Percentiles rank a stretch among this genome's conserved stretches.
Evolutionary conservation across 2,113 vertebrate species (phyloP).

Genomic region (Oriolus oriolus): DNA sequence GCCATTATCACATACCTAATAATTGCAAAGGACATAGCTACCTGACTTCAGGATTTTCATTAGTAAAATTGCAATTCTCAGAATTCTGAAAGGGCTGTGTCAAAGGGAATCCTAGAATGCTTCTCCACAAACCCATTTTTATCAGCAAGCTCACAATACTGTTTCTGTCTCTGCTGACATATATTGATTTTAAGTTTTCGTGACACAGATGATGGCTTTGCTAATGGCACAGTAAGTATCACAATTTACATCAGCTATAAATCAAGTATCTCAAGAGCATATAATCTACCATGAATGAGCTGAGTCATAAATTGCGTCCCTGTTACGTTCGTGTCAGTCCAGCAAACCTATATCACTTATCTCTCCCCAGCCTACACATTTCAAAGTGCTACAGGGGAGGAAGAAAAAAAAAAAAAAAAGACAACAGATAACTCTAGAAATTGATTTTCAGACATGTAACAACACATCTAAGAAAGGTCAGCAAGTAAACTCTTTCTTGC

Average conservation of each 20-base stretch:
- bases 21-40: neutral
- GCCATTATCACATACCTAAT: neutral
- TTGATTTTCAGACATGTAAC: conserved; percentile 21
- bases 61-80: neutral
- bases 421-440: neutral
- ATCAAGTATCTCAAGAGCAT: conserved; percentile 1
- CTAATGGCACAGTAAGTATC: conserved; percentile 39
- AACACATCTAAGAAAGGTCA: conserved; percentile 27
- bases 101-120: neutral
- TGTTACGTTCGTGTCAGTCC: neutral
- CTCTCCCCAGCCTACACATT: neutral
- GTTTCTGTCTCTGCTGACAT: conserved; percentile 13
- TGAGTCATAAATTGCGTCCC: conserved; percentile 18
- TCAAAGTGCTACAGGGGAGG: neutral
- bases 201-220: conserved; percentile 15
- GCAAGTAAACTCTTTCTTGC: neutral
- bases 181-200: conserved; percentile 13
- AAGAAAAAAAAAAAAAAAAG: neutral
- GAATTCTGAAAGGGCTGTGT: neutral
- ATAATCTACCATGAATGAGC: neutral
- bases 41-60: neutral
- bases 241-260: conserved; percentile 39
- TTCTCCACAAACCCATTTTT: neutral
- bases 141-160: neutral
- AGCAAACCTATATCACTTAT: neutral